Conservation (phyloP, 2,888 invertebrate species). For the Desoria tigrina region DNA sequence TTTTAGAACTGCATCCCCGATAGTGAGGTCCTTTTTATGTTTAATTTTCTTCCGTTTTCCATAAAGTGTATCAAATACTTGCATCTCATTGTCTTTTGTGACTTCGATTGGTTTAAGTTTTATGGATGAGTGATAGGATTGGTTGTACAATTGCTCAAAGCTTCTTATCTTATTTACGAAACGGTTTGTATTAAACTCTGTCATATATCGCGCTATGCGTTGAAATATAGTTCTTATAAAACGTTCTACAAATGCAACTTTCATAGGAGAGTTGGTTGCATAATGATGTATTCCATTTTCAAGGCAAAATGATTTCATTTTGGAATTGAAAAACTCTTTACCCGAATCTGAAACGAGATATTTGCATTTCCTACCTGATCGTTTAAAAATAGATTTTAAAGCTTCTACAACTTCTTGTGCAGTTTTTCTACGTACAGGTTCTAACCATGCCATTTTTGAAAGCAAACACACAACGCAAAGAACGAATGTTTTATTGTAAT, state of each 20-base stretch:
- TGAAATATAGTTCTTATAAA: not conserved
- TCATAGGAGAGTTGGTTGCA: constrained; percentile 8
- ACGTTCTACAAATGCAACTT: constrained; percentile 1
- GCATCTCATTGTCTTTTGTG: too few relatives aligned
- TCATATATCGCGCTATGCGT: too few relatives aligned
- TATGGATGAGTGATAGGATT: too few relatives aligned
- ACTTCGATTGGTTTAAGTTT: too few relatives aligned
- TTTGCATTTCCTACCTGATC: constrained; percentile 7
- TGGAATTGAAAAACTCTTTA: constrained; percentile 23
- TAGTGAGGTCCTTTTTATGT: too few relatives aligned
- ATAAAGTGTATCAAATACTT: too few relatives aligned
- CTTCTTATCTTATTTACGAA: too few relatives aligned
- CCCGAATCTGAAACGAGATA: constrained; percentile 25
- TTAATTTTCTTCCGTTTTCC: too few relatives aligned
- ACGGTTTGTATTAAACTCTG: too few relatives aligned
- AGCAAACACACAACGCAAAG: constrained; percentile 22
- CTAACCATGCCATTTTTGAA: constrained; percentile 25
- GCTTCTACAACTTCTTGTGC: constrained; percentile 13
- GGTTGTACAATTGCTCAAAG: too few relatives aligned
- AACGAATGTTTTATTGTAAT: constrained; percentile 34
- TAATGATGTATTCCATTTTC: constrained; percentile 21
- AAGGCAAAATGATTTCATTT: constrained; percentile 10
- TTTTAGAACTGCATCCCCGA: too few relatives aligned
- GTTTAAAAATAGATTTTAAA: constrained; percentile 19
- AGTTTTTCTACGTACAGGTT: constrained; percentile 24